Evolutionary conservation across 2,888 invertebrate genomes (phyloP), one percentile per base, ranked within the genome.

Genomic region (Incurvaria masculella): DNA sequence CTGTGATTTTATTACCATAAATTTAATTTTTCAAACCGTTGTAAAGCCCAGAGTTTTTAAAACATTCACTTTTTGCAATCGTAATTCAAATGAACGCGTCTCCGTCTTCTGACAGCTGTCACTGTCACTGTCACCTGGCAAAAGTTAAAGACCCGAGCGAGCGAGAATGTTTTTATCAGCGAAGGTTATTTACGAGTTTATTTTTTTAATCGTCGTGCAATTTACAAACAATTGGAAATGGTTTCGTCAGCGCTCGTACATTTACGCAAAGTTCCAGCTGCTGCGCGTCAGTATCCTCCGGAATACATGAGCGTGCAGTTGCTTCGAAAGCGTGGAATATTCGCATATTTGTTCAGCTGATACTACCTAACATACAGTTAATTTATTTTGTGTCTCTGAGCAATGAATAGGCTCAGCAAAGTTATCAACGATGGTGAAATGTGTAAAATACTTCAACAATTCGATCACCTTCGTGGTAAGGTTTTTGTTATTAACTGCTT

Each of bases 391-490:
- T n/a, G n/a, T n/a, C 23, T 23, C 23, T 23, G 23, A 23, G 42
- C 52, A 46, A 74, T 75, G 74, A 64, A 59, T 47, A 57, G 59
- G 45, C 57, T 72, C 52, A 76, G 75, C 58, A 66, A 65, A 62
- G 63, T 79, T 49, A 71, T 80, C 53, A 68, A 66, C 47, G 57
- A 66, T 54, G 66, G 68, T 27, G 65, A 69, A 51, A 71, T 75
- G 69, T 56, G 61, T 49, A 65, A 57, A 47, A 79, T 81, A 51
- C 60, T 63, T 19, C 59, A 64, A 2, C 78, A 81, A 57, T 79
- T 79, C 56, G 60, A 59, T 50, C 66, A 80, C 52, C 55, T 80
- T 49, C 63, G 66, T 64, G 80, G 81, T 79, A 65, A 64, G 61
- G 46, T 27, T 39, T 45, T 26, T 46, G n/a, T n/a, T n/a, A n/a